phyloP scores from a whole-genome alignment of 1,140 invertebrate genomes.

The Drosophila saltans region DNA sequence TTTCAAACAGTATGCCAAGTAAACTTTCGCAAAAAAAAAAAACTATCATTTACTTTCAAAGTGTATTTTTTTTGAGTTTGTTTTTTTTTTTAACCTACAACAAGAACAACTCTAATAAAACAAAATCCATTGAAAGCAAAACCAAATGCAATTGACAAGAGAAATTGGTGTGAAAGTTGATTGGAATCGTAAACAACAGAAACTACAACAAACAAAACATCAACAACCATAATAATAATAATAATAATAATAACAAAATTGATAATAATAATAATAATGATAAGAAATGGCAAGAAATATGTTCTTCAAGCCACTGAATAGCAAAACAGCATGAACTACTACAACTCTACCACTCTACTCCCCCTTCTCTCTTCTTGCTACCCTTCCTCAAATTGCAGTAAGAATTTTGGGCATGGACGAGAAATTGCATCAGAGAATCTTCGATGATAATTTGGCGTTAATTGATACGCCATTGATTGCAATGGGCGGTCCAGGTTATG shows the following conservation, averaged over 20 bases:
- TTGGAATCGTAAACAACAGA: constrained; percentile 49
- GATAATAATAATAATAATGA: constrained; percentile 1
- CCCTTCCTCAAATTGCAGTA: constrained; percentile 78
- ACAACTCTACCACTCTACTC: constrained; percentile 65
- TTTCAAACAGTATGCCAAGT: constrained; percentile 19
- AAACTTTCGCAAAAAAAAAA: constrained; percentile 16
- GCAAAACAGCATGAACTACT: constrained; percentile 19
- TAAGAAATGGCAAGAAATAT: not conserved
- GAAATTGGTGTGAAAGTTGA: constrained; percentile 43
- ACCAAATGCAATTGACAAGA: constrained; percentile 44
- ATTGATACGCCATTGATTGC: constrained; percentile 83
- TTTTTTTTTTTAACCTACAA: constrained; percentile 24
- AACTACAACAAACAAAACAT: constrained; percentile 21
- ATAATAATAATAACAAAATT: not conserved
- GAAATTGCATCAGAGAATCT: constrained; percentile 82
- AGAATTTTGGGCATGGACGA: constrained; percentile 83
- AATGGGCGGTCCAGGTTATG: constrained; percentile 43
- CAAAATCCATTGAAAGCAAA: constrained; percentile 41
- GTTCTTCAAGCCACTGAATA: constrained; percentile 16
- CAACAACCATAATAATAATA: not conserved
- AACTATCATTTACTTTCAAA: constrained; percentile 35
- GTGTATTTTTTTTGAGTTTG: not conserved
- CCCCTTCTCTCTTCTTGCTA: constrained; percentile 69
- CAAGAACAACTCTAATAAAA: constrained; percentile 29
- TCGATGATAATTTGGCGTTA: constrained; percentile 83